Percentiles rank a stretch among this genome's conserved stretches.
These are phyloP conservation scores for Tragelaphus buxtoni DNA, from an alignment of 2,113 vertebrate species.

Conservation along the genomic window DNA sequence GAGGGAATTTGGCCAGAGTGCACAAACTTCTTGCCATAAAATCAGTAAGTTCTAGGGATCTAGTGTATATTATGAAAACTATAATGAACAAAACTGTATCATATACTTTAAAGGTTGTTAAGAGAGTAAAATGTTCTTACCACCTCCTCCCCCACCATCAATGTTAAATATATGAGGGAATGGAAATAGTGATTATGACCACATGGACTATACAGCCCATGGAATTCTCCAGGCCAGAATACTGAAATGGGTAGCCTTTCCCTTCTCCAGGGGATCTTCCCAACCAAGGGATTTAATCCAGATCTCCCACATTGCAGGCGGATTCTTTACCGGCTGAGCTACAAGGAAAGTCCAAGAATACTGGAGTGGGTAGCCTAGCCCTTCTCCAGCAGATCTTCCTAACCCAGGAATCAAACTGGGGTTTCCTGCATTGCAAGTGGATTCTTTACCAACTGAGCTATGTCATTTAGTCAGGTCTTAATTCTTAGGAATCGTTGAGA, in stretches of 20 bases:
- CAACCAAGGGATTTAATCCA: neutral
- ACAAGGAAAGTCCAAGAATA: neutral
- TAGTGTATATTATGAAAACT: neutral
- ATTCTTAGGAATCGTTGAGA: neutral
- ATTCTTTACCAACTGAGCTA: neutral
- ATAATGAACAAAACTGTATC: neutral
- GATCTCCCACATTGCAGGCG: accelerated
- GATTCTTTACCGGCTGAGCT: neutral
- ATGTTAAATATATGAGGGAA: neutral
- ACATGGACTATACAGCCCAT: neutral
- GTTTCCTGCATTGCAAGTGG: neutral
- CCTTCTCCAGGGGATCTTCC: neutral
- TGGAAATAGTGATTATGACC: neutral
- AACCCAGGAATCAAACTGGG: neutral
- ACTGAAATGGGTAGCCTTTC: neutral
- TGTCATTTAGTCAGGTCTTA: conserved; percentile 21
- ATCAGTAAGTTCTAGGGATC: neutral
- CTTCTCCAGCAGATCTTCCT: neutral
- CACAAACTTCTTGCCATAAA: neutral
- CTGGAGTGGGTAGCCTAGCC: neutral
- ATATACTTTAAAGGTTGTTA: neutral
- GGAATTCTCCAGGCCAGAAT: neutral
- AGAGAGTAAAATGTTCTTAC: neutral
- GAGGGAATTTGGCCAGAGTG: neutral
- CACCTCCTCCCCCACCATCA: neutral